Percentiles rank a stretch among this genome's conserved stretches.
Conservation (phyloP, 2,113 vertebrate species). For the Bujurquina vittata region DNA sequence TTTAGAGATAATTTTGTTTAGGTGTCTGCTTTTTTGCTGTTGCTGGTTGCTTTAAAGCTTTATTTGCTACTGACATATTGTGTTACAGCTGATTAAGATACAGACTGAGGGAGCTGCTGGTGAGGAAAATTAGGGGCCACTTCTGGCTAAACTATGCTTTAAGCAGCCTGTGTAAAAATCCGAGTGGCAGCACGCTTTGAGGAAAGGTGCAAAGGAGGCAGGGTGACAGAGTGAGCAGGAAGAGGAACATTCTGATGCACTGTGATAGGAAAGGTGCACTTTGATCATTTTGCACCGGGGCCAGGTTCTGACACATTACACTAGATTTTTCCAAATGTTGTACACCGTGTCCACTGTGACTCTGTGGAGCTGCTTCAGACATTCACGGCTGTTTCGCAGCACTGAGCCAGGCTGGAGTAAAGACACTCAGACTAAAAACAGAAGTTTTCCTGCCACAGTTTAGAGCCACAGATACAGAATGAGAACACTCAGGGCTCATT, state of each 20-base stretch:
- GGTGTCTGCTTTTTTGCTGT: background rate
- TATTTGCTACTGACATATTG: background rate
- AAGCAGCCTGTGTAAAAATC: background rate
- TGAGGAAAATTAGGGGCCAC: background rate
- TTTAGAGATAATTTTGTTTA: background rate
- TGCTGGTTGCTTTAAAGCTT: background rate
- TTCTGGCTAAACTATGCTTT: background rate
- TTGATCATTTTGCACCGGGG: background rate
- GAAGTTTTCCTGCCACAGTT: background rate
- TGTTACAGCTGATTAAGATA: background rate
- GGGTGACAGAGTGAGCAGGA: background rate
- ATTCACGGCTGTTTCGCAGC: background rate
- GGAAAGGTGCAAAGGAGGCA: background rate
- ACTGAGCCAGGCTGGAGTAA: background rate
- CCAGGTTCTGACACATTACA: background rate
- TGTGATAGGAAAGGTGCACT: background rate
- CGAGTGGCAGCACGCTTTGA: background rate
- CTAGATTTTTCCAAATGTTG: background rate
- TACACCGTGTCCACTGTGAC: background rate
- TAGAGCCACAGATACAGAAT: slow-evolving; percentile 1
- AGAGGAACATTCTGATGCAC: background rate
- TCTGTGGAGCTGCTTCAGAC: background rate
- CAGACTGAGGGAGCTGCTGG: background rate
- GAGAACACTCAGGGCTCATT: background rate
- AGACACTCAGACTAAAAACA: background rate